phyloP scores from a whole-genome alignment of 2,113 vertebrate species.

The Melanerpes formicivorus region DNA sequence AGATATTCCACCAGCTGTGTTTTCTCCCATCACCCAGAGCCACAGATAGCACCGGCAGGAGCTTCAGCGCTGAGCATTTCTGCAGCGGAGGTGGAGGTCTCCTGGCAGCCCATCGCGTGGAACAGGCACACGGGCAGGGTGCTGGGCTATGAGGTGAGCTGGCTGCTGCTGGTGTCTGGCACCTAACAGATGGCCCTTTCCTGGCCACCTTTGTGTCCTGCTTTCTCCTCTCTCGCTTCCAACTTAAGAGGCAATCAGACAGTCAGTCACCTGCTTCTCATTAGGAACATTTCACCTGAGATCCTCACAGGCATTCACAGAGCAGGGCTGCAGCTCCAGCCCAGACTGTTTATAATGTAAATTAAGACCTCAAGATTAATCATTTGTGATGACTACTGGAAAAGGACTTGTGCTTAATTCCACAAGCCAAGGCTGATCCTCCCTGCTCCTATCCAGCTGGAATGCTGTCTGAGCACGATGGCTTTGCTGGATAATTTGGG shows the following conservation, averaged over 20 bases:
- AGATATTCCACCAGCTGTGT: background rate
- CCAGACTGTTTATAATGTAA: background rate
- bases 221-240: background rate
- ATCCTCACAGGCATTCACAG: background rate
- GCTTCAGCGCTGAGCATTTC: slow-evolving; percentile 79
- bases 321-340: background rate
- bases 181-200: background rate
- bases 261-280: background rate
- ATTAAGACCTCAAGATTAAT: background rate
- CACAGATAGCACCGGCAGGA: slow-evolving; percentile 77
- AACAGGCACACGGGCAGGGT: slow-evolving; percentile 80
- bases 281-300: background rate
- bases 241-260: background rate
- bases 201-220: background rate
- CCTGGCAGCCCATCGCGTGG: slow-evolving; percentile 83
- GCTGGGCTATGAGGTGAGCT: slow-evolving; percentile 86
- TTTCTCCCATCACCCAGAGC: slow-evolving; percentile 74
- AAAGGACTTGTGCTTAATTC: background rate
- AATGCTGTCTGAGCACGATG: background rate
- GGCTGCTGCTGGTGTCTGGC: background rate
- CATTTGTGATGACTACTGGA: background rate
- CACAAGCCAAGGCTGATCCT: background rate
- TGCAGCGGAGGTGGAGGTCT: slow-evolving; percentile 83
- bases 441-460: background rate
- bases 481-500: too few relatives aligned